Percentiles rank a stretch among this genome's conserved stretches.
These are phyloP conservation scores for Reticulitermes speratus DNA, from an alignment of 1,140 invertebrate genomes.

Conservation along the genomic window DNA sequence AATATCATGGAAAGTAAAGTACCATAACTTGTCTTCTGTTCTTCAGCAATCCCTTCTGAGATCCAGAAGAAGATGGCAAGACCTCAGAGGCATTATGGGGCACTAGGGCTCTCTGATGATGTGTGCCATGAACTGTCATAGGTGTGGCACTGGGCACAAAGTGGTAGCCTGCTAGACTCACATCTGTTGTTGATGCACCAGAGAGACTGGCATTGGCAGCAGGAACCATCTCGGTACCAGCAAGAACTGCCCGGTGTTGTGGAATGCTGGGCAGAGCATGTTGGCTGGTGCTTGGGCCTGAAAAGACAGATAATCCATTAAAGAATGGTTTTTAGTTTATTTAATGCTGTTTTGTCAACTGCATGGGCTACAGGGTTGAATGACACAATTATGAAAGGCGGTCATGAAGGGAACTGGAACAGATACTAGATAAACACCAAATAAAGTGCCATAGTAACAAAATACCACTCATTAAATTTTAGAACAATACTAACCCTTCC, in stretches of 20 bases:
- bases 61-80: background rate
- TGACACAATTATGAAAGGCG: too few relatives aligned
- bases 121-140: background rate
- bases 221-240: constrained; percentile 21
- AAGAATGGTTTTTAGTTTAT: background rate
- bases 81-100: background rate
- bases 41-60: constrained; percentile 1
- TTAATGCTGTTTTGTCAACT: background rate
- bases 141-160: background rate
- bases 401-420: too few relatives aligned
- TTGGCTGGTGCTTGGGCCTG: constrained; percentile 23
- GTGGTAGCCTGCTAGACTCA: background rate
- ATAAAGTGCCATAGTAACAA: too few relatives aligned
- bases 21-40: background rate
- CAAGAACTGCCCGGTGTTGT: background rate
- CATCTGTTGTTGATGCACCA: background rate
- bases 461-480: too few relatives aligned
- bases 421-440: too few relatives aligned
- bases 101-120: background rate
- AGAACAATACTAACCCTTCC: too few relatives aligned
- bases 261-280: background rate
- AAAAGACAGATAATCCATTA: background rate
- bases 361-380: too few relatives aligned
- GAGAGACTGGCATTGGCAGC: background rate
- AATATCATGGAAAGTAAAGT: background rate